Percentiles rank a stretch among this genome's conserved stretches.
Conservation (phyloP, 2,797 vertebrate species). For the Myotis findleyi region DNA sequence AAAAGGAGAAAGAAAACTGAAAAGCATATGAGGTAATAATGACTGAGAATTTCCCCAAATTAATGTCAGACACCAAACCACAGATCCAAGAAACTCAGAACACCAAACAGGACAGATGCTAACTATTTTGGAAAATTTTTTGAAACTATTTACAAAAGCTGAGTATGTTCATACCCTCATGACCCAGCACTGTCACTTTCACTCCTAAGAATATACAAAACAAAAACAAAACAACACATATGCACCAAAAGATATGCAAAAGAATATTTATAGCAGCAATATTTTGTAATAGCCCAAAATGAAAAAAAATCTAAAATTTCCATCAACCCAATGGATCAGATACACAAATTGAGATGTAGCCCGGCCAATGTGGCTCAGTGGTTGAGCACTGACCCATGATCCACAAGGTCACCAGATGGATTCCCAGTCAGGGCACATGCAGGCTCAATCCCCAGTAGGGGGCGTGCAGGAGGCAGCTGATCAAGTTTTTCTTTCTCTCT, state of each 20-base stretch:
- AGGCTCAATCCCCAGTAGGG: too few species aligned
- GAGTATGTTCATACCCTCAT: background rate
- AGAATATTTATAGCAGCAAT: background rate
- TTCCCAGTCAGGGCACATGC: too few species aligned
- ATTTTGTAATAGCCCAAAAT: background rate
- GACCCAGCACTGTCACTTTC: background rate
- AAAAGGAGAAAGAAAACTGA: background rate
- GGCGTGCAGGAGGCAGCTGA: too few species aligned
- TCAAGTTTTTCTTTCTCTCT: too few species aligned
- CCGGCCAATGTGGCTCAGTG: too few species aligned
- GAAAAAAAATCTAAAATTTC: background rate
- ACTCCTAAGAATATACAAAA: background rate
- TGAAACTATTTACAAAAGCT: background rate
- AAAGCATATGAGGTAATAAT: background rate
- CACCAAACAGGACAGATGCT: background rate
- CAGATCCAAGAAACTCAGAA: background rate
- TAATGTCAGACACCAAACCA: background rate
- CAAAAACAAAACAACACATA: background rate
- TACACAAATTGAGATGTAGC: background rate
- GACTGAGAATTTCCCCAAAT: background rate
- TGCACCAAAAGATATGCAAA: background rate
- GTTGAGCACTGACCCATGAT: too few species aligned
- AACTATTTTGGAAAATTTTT: background rate
- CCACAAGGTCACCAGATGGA: too few species aligned
- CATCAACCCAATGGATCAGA: background rate